A percentile compares a stretch with the other conserved stretches of the same genome.
These are phyloP conservation scores for Sander lucioperca DNA, from an alignment of 2,113 vertebrate genomes.

Conservation along the genomic window DNA sequence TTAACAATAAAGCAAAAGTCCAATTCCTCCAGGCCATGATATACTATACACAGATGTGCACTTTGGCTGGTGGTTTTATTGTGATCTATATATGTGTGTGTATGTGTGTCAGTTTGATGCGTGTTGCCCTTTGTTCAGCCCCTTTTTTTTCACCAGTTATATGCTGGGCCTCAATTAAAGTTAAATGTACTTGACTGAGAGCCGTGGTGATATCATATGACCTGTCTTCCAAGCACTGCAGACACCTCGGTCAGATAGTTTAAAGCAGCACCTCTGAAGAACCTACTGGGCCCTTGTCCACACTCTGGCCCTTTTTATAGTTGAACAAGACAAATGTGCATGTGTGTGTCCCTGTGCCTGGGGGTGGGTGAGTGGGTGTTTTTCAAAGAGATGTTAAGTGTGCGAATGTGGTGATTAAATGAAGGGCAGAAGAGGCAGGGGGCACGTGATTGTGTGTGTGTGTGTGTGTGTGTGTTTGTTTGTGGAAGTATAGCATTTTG, in stretches of 20 bases:
- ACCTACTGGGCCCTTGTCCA: conserved; percentile 22
- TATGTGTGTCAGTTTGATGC: conserved; percentile 30
- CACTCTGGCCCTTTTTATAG: conserved; percentile 32
- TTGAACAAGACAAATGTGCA: not conserved
- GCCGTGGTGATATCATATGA: conserved; percentile 30
- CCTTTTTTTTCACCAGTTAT: conserved; percentile 26
- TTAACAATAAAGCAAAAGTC: conserved; percentile 29
- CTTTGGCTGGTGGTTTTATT: conserved; percentile 40
- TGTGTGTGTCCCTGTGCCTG: conserved; percentile 14
- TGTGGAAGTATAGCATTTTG: not conserved
- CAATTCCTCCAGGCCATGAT: conserved; percentile 8
- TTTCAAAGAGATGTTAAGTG: conserved; percentile 40
- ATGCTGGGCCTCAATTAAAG: conserved; percentile 45
- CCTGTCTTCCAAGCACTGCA: conserved; percentile 29
- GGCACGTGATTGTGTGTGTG: not conserved
- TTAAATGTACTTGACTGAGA: conserved; percentile 40
- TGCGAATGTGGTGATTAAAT: conserved; percentile 17
- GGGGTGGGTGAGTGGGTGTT: conserved; percentile 9
- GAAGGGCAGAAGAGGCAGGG: not conserved
- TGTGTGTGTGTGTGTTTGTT: conserved; percentile 12
- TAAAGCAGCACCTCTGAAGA: conserved; percentile 35
- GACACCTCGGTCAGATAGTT: conserved; percentile 42
- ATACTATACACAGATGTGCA: conserved; percentile 50
- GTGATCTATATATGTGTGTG: conserved; percentile 11
- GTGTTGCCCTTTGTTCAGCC: conserved; percentile 14